phyloP scores from a whole-genome alignment of 1,140 invertebrate species.

The roundworm (Caenorhabditis elegans) region DNA sequence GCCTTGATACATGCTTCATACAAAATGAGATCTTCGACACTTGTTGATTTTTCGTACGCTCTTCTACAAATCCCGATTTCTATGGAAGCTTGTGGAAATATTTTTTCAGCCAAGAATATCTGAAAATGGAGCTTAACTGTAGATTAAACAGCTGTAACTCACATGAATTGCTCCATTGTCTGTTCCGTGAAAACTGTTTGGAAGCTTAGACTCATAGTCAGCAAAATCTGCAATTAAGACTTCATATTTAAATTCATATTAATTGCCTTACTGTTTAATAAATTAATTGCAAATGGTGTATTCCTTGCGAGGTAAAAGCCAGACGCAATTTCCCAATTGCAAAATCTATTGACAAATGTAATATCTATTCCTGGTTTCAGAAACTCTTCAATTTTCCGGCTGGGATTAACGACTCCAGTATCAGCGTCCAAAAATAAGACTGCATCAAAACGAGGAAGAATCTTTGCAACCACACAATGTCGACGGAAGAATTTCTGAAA shows the following conservation, averaged over 20 bases:
- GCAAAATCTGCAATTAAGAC: constrained; percentile 19
- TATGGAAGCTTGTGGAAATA: background rate
- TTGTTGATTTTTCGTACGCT: background rate
- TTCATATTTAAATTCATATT: too few relatives aligned
- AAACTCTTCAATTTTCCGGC: constrained; percentile 57
- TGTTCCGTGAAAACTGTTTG: constrained; percentile 50
- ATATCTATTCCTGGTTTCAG: constrained; percentile 57
- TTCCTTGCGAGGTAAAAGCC: constrained; percentile 58
- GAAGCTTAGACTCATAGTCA: constrained; percentile 44
- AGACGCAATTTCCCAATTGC: constrained; percentile 59
- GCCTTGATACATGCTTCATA: background rate
- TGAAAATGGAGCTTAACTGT: too few relatives aligned
- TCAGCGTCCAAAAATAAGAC: constrained; percentile 60
- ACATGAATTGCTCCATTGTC: constrained; percentile 54
- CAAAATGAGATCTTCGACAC: background rate
- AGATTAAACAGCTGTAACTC: too few relatives aligned
- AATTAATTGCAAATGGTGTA: constrained; percentile 52
- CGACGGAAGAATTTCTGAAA: constrained; percentile 5
- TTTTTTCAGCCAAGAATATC: background rate
- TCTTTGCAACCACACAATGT: background rate
- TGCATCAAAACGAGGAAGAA: constrained; percentile 33
- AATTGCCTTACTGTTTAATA: constrained; percentile 37
- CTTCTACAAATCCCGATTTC: background rate
- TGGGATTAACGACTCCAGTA: constrained; percentile 58
- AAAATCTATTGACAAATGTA: constrained; percentile 61